phyloP scores from a whole-genome alignment of 2,113 vertebrate species.

The Spea bombifrons region DNA sequence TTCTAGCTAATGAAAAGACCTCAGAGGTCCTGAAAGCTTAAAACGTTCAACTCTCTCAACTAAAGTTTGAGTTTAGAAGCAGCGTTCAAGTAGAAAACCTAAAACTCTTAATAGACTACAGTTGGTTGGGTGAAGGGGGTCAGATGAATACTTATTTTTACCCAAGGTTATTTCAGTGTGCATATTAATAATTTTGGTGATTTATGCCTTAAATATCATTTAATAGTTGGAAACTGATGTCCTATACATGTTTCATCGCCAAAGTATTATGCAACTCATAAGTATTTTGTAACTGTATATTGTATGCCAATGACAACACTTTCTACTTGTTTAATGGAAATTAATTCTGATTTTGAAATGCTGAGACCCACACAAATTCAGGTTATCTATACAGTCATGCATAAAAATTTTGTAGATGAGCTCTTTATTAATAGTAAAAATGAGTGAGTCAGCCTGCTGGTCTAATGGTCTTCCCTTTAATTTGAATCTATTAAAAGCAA shows the following conservation, averaged over 20 bases:
- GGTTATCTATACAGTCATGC: slow-evolving; percentile 58
- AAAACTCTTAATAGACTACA: not conserved
- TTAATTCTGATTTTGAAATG: slow-evolving; percentile 58
- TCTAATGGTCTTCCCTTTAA: slow-evolving; percentile 67
- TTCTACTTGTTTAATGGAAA: slow-evolving; percentile 57
- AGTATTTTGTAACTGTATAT: not conserved
- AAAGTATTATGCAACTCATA: not conserved
- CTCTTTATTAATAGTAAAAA: slow-evolving; percentile 64
- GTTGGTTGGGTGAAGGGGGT: not conserved
- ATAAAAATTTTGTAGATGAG: slow-evolving; percentile 63
- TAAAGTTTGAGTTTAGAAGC: not conserved
- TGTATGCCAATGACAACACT: slow-evolving; percentile 43
- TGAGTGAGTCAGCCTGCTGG: slow-evolving; percentile 56
- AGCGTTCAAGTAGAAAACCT: not conserved
- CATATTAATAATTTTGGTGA: not conserved
- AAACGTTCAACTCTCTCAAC: no score
- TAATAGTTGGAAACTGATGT: not conserved
- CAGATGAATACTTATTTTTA: not conserved
- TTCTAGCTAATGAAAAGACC: no score
- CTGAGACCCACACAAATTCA: slow-evolving; percentile 65
- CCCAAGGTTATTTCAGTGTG: not conserved
- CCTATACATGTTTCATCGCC: not conserved
- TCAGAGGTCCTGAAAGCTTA: no score
- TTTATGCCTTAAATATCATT: not conserved
- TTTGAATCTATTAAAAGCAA: slow-evolving; percentile 62